Evolutionary conservation across 2,888 invertebrate genomes (phyloP), one percentile per base, ranked within the genome.

Genomic region (Strigamia crassipes): DNA sequence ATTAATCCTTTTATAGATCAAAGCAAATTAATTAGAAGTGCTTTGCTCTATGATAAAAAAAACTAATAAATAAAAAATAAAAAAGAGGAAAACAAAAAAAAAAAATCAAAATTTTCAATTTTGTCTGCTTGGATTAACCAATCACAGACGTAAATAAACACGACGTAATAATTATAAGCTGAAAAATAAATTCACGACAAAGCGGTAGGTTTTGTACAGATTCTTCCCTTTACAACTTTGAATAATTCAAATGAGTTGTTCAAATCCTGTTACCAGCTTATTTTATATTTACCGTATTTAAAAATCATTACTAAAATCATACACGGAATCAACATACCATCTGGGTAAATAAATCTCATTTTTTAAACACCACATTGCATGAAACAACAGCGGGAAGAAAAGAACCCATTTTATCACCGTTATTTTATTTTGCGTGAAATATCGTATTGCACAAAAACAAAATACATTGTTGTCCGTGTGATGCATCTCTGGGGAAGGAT

Each of bases 241-340:
- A 66, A 66, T 66, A 66, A 66, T 66, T 23, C 21, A 61, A 8
- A 23, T 15, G 1, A 21, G 21, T 66, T 66, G 23, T 23, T 66
- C 9, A 66, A 66, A 66, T 66, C 21, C 21, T 66, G 61, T 0
- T 66, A 66, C 61, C 18, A 66, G 21, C 61, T 66, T 18, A 66
- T 66, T 18, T 66, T n/a, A 66, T 66, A 66, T 66, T 66, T 66
- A n/a, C n/a, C n/a, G n/a, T n/a, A 66, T 66, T 66, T 66, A 66
- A 66, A 66, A 21, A 21, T 6, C 38, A 38, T n/a, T 66, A 66
- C 61, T 66, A 66, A n/a, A n/a, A 66, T 66, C 21, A 66, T 21
- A 66, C 4, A 66, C 8, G 61, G 61, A 21, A 1, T 21, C 61
- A 21, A 66, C 61, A 21, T 23, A 15, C 18, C 5, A 3, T 51